Evolutionary conservation across 2,113 vertebrate genomes (phyloP).

Genomic region (Myotis davidii): DNA sequence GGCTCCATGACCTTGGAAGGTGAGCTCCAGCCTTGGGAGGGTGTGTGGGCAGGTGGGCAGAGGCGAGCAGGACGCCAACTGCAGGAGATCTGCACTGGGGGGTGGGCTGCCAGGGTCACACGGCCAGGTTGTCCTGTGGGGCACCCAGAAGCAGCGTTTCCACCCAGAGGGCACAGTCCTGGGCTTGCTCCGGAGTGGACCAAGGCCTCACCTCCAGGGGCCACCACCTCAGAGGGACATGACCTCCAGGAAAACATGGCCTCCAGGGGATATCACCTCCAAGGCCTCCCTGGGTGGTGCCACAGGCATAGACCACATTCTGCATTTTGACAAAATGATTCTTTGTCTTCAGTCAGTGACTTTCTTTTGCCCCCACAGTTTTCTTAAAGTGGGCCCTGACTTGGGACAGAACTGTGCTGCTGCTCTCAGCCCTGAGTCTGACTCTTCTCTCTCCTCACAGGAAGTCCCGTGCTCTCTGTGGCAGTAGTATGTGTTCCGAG

Average conservation of each 20-base stretch:
- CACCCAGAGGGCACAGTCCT: neutral
- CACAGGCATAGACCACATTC: neutral
- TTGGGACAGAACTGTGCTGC: neutral
- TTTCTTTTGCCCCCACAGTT: neutral
- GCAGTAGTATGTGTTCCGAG: neutral
- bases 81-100: neutral
- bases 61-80: neutral
- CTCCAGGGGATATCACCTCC: neutral
- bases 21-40: neutral
- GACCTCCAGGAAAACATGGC: too few relatives aligned
- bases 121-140: too few relatives aligned
- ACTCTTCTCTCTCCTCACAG: neutral
- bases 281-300: neutral
- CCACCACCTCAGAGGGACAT: neutral
- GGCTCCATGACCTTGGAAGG: neutral
- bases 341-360: neutral
- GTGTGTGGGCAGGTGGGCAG: neutral
- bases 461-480: too few relatives aligned
- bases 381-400: neutral
- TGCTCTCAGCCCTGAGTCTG: too few relatives aligned
- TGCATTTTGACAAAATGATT: neutral
- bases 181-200: neutral
- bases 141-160: neutral
- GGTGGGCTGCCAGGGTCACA: neutral
- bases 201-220: neutral